These are phyloP conservation scores for Chaetophractus vellerosus DNA, from an alignment of 2,797 vertebrate species.

Conservation along the genomic window DNA sequence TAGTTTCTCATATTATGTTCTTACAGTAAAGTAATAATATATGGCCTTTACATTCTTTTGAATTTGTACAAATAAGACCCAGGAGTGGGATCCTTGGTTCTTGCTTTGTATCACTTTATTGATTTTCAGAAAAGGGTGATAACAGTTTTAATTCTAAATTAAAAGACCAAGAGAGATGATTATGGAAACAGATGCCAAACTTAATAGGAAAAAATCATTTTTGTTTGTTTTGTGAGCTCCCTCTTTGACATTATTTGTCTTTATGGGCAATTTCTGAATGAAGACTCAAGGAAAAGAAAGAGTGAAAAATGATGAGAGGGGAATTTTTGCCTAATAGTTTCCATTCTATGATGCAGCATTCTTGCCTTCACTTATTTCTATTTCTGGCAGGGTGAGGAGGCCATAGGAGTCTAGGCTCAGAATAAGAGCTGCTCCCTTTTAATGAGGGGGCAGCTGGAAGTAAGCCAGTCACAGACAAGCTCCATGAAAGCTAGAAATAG, in stretches of 20 bases:
- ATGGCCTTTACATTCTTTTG: conserved; percentile 39
- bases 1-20: conserved; percentile 27
- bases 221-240: neutral
- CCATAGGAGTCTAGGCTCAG: neutral
- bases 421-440: neutral
- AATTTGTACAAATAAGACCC: neutral
- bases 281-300: neutral
- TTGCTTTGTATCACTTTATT: neutral
- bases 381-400: conserved; percentile 20
- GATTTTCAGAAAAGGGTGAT: neutral
- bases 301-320: neutral
- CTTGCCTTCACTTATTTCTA: conserved; percentile 7
- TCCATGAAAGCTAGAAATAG: neutral
- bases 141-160: conserved; percentile 35
- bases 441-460: neutral
- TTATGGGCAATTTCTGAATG: neutral
- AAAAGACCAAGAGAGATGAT: neutral
- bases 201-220: neutral
- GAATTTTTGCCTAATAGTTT: neutral
- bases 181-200: neutral
- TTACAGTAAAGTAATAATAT: conserved; percentile 43
- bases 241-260: neutral
- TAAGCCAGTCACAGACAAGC: neutral
- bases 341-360: neutral
- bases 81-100: neutral